These are phyloP conservation scores for Epiperipatus broadwayi DNA, from an alignment of 2,888 invertebrate species.

Conservation along the genomic window DNA sequence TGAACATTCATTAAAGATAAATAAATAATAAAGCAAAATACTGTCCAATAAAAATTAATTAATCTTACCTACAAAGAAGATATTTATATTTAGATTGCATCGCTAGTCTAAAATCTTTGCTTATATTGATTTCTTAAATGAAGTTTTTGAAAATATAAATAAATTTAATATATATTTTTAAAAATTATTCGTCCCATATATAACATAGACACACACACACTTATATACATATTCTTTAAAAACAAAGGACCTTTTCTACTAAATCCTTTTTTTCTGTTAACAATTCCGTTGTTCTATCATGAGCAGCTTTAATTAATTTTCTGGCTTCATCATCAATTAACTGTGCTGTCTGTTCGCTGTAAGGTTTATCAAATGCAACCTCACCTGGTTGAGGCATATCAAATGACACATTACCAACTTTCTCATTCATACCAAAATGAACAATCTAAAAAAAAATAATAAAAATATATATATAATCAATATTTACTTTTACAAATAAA, in stretches of 20 bases:
- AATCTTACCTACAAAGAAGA: too few relatives aligned
- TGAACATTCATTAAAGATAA: too few relatives aligned
- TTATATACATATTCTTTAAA: too few relatives aligned
- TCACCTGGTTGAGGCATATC: slow-evolving; percentile 84
- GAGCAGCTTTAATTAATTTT: slow-evolving; percentile 51
- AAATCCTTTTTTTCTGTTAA: slow-evolving; percentile 58
- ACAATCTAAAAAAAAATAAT: slow-evolving; percentile 45
- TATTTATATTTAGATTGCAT: too few relatives aligned
- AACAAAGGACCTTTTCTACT: slow-evolving; percentile 71
- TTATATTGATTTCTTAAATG: too few relatives aligned
- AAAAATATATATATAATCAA: slow-evolving; percentile 8
- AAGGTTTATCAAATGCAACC: slow-evolving; percentile 80
- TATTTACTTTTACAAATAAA: slow-evolving; percentile 1
- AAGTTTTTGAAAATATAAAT: too few relatives aligned
- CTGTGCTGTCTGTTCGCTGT: slow-evolving; percentile 91
- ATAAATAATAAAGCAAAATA: too few relatives aligned
- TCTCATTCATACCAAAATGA: slow-evolving; percentile 92
- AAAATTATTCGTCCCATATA: too few relatives aligned
- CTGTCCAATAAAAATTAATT: too few relatives aligned
- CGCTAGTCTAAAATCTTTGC: too few relatives aligned
- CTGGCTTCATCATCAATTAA: slow-evolving; percentile 84
- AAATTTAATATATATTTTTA: too few relatives aligned
- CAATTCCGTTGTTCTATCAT: slow-evolving; percentile 55
- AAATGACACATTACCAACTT: slow-evolving; percentile 89
- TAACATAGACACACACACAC: too few relatives aligned